Percentiles rank a stretch among this genome's conserved stretches.
Evolutionary conservation across 1,140 invertebrate genomes (phyloP).

Genomic region (Dolichoris vasculosae): DNA sequence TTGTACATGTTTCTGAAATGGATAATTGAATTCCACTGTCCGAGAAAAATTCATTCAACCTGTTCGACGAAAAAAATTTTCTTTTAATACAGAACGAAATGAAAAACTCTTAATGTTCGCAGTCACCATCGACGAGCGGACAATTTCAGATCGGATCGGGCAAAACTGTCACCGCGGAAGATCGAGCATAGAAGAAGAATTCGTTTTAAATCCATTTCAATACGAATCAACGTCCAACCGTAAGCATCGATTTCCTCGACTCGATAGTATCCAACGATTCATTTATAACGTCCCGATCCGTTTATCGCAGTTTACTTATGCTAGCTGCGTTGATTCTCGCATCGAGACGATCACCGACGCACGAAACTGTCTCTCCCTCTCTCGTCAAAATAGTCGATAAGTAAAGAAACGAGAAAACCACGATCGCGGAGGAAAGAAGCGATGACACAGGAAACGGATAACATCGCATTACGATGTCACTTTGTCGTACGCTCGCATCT

Average conservation of each 20-base stretch:
- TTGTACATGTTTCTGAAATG: not conserved
- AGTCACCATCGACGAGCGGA: too few relatives aligned
- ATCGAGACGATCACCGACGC: not conserved
- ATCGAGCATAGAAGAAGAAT: not conserved
- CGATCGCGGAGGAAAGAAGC: not conserved
- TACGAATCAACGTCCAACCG: not conserved
- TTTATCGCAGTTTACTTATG: not conserved
- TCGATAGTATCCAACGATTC: not conserved
- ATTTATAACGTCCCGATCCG: not conserved
- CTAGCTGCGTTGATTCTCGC: not conserved
- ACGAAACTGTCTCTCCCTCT: not conserved
- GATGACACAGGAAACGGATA: slow-evolving; percentile 4
- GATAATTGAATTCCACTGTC: slow-evolving; percentile 17
- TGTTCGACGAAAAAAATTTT: not conserved
- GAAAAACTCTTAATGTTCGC: too few relatives aligned
- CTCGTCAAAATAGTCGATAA: not conserved
- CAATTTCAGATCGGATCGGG: too few relatives aligned
- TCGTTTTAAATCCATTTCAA: not conserved
- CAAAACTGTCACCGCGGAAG: too few relatives aligned
- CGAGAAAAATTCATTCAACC: not conserved
- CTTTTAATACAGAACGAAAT: not conserved
- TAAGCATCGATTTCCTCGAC: not conserved
- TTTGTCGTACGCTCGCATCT: not conserved
- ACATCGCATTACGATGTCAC: not conserved
- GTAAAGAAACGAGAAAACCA: not conserved